These are phyloP conservation scores for Poeciliopsis turrubarensis DNA, from an alignment of 2,113 vertebrate genomes.

Conservation along the genomic window DNA sequence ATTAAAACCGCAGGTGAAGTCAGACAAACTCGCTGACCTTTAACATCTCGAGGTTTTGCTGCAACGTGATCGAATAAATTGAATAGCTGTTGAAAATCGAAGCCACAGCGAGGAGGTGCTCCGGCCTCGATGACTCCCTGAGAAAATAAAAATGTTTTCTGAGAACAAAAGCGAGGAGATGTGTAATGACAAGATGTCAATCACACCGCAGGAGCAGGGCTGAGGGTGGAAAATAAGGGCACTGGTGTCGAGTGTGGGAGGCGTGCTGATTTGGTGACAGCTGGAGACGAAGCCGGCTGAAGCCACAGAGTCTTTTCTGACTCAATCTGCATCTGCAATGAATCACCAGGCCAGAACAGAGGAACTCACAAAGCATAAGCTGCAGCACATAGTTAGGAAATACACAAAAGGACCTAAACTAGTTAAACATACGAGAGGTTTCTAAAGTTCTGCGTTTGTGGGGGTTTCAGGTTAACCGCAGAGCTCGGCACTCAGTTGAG, in stretches of 20 bases:
- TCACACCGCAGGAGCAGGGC: constrained; percentile 41
- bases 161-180: constrained; percentile 31
- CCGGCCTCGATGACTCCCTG: not conserved
- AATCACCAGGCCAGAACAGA: constrained; percentile 53
- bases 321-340: constrained; percentile 61
- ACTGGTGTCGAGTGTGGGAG: constrained; percentile 56
- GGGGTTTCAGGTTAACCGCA: constrained; percentile 33
- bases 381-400: not conserved
- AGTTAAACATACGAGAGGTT: not conserved
- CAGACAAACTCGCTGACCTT: constrained; percentile 8
- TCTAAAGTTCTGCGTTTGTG: not conserved
- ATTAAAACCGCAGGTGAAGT: constrained; percentile 13
- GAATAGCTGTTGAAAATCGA: not conserved
- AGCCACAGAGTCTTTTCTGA: constrained; percentile 53
- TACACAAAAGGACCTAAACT: not conserved
- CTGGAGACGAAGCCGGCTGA: constrained; percentile 28
- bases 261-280: constrained; percentile 26
- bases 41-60: not conserved
- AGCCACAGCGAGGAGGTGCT: constrained; percentile 1
- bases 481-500: constrained; percentile 35
- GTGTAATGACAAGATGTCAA: constrained; percentile 43
- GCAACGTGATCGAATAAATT: not conserved
- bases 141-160: not conserved
- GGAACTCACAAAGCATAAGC: constrained; percentile 40
- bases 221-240: constrained; percentile 55